These are phyloP conservation scores for Enteromius anoplus DNA, from an alignment of 2,797 vertebrate species.

Conservation along the genomic window DNA sequence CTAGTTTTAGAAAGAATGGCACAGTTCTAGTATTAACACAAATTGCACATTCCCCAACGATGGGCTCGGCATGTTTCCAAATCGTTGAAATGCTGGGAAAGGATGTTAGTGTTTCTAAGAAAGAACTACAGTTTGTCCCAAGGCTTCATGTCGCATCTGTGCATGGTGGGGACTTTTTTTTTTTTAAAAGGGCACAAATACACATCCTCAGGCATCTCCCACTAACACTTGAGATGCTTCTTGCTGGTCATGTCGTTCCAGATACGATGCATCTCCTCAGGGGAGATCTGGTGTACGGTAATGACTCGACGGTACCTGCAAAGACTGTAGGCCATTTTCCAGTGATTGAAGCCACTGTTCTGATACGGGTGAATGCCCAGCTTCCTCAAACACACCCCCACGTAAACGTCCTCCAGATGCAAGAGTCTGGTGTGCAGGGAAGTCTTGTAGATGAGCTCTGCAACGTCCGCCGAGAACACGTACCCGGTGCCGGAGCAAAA, in stretches of 20 bases:
- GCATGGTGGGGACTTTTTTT: background rate
- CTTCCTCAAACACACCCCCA: conserved; percentile 94
- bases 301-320: conserved; percentile 94
- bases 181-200: conserved; percentile 23
- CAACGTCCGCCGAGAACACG: conserved; percentile 95
- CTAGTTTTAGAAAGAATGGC: conserved; percentile 18
- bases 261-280: conserved; percentile 98
- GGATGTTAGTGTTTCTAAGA: conserved; percentile 24
- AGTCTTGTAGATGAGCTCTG: conserved; percentile 95
- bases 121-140: conserved; percentile 28
- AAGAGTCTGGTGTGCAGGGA: conserved; percentile 95
- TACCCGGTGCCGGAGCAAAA: conserved; percentile 98
- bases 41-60: conserved; percentile 6
- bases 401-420: conserved; percentile 96
- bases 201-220: conserved; percentile 49
- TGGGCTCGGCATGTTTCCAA: background rate
- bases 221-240: conserved; percentile 95
- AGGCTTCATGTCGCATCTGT: background rate
- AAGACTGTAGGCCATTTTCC: conserved; percentile 99
- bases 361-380: conserved; percentile 96
- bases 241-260: conserved; percentile 99
- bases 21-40: conserved; percentile 31
- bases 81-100: conserved; percentile 3
- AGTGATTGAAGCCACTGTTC: conserved; percentile 99
- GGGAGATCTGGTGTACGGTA: conserved; percentile 97